A percentile compares a stretch with the other conserved stretches of the same genome.
phyloP scores from a whole-genome alignment of 1,140 invertebrate genomes.

The Holotrichia oblita region DNA sequence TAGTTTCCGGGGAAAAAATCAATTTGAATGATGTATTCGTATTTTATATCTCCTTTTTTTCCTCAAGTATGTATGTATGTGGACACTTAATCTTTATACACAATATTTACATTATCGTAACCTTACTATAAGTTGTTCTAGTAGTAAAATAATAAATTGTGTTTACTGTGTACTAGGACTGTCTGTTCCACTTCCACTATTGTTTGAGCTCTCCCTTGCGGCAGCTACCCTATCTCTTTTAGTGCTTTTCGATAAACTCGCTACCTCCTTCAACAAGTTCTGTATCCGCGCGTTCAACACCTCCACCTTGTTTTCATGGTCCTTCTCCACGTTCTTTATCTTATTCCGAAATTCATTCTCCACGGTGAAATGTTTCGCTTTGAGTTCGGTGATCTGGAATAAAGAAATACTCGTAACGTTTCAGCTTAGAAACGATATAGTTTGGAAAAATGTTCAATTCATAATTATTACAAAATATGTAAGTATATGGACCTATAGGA shows the following conservation, averaged over 20 bases:
- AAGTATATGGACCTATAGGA: too few species aligned
- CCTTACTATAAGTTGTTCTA: not conserved
- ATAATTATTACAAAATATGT: too few species aligned
- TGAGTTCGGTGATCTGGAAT: constrained; percentile 88
- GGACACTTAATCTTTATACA: constrained; percentile 5
- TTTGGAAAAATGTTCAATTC: too few species aligned
- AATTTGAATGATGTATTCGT: too few species aligned
- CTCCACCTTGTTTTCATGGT: constrained; percentile 83
- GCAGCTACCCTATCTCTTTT: constrained; percentile 70
- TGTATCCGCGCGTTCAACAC: constrained; percentile 82
- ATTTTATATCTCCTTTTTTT: not conserved
- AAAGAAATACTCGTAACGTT: not conserved
- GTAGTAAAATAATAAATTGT: not conserved
- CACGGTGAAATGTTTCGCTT: constrained; percentile 89
- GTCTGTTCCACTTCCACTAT: constrained; percentile 80
- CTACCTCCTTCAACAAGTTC: constrained; percentile 82
- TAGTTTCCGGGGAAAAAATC: too few species aligned
- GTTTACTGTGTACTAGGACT: constrained; percentile 70
- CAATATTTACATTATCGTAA: constrained; percentile 1
- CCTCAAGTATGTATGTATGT: not conserved
- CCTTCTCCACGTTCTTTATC: constrained; percentile 82
- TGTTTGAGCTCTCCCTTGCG: constrained; percentile 67
- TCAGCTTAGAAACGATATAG: not conserved
- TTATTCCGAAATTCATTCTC: constrained; percentile 87
- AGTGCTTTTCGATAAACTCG: constrained; percentile 80